A percentile compares a stretch with the other conserved stretches of the same genome.
phyloP scores from a whole-genome alignment of 2,797 vertebrate species.

The Cyclura pinguis region DNA sequence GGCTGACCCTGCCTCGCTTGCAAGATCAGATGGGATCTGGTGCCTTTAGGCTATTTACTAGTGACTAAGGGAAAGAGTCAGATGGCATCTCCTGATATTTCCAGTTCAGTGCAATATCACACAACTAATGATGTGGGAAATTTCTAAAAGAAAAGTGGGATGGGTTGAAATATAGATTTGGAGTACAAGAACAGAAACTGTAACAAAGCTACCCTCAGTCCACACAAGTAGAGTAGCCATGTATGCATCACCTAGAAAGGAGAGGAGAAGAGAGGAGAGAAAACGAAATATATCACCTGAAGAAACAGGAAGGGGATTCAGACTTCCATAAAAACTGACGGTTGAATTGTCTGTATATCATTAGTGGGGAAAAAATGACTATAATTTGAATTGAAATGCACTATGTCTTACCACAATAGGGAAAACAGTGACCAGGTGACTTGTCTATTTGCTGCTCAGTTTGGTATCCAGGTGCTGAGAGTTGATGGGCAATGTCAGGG shows the following conservation, averaged over 20 bases:
- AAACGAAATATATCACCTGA: too few species aligned
- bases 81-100: neutral
- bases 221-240: neutral
- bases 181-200: neutral
- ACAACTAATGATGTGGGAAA: neutral
- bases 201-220: neutral
- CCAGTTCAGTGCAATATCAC: neutral
- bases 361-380: neutral
- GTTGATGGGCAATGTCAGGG: neutral
- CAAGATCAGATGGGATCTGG: too few species aligned
- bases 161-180: neutral
- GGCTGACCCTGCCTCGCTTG: too few species aligned
- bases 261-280: too few species aligned
- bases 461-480: neutral
- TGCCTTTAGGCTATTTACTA: too few species aligned
- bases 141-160: neutral
- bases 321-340: neutral
- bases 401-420: neutral
- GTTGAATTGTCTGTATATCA: neutral
- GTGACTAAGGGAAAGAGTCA: neutral
- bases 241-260: neutral
- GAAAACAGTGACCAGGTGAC: neutral
- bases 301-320: neutral
- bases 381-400: neutral
- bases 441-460: neutral